phyloP scores from a whole-genome alignment of 2,797 vertebrate genomes.

The Xyrichtys novacula region DNA sequence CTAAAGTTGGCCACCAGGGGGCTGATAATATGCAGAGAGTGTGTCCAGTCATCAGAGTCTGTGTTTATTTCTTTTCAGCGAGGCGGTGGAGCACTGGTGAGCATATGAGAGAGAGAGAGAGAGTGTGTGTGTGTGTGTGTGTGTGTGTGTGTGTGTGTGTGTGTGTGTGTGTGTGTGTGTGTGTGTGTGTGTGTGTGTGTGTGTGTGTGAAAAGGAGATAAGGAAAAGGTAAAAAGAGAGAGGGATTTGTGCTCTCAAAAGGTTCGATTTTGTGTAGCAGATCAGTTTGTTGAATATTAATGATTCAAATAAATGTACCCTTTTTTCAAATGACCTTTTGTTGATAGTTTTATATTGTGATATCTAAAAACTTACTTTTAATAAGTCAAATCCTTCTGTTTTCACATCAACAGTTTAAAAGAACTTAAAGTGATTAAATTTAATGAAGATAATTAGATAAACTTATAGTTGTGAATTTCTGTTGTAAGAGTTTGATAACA shows the following conservation, averaged over 20 bases:
- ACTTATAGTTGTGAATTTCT: too few relatives aligned
- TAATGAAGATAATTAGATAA: too few relatives aligned
- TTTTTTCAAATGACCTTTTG: too few relatives aligned
- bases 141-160: too few relatives aligned
- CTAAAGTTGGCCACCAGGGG: conserved; percentile 72
- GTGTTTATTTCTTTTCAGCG: conserved; percentile 14
- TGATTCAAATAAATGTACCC: too few relatives aligned
- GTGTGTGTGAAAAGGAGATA: too few relatives aligned
- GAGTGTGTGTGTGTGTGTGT: not conserved
- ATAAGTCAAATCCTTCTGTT: not conserved
- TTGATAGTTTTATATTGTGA: not conserved
- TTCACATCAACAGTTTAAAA: not conserved
- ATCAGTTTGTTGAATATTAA: not conserved
- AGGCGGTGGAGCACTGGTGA: not conserved
- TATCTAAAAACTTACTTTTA: not conserved
- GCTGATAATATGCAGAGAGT: conserved; percentile 42
- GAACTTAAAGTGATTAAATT: too few relatives aligned
- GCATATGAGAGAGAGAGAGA: too few relatives aligned
- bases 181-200: too few relatives aligned
- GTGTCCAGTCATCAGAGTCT: conserved; percentile 21
- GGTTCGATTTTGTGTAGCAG: not conserved
- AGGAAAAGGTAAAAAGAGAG: not conserved
- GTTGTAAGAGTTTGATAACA: too few relatives aligned
- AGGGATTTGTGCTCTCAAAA: not conserved
- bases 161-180: too few relatives aligned